These are phyloP conservation scores for Athalia cordata DNA, from an alignment of 2,888 invertebrate species.

Conservation along the genomic window DNA sequence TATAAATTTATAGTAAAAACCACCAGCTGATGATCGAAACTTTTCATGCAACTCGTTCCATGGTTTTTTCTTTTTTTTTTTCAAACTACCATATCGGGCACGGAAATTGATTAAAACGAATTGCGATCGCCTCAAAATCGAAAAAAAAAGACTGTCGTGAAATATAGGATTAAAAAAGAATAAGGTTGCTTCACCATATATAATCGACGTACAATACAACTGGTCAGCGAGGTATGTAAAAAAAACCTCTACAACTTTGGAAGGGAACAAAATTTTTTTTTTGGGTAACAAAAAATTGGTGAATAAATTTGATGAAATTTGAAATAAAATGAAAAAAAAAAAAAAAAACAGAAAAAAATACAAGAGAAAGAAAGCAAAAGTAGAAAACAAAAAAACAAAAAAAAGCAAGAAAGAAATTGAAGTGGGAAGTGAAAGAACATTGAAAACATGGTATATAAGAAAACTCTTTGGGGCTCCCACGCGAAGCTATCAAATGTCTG, in stretches of 20 bases:
- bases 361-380: constrained; percentile 48
- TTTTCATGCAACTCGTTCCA: too few relatives aligned
- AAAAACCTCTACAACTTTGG: neutral
- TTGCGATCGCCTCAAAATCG: neutral
- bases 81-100: constrained; percentile 2
- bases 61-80: too few relatives aligned
- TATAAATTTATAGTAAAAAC: too few relatives aligned
- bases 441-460: constrained; percentile 47
- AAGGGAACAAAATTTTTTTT: neutral
- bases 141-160: neutral
- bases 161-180: too few relatives aligned
- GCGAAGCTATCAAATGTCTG: constrained; percentile 72
- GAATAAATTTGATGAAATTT: too few relatives aligned
- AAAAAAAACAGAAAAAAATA: constrained; percentile 22
- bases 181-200: too few relatives aligned
- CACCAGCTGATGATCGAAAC: too few relatives aligned
- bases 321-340: neutral
- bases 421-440: constrained; percentile 34
- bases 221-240: neutral
- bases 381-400: constrained; percentile 50
- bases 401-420: constrained; percentile 47
- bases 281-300: too few relatives aligned
- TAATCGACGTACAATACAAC: too few relatives aligned
- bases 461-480: constrained; percentile 65
- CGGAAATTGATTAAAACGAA: constrained; percentile 31